A percentile compares a stretch with the other conserved stretches of the same genome.
These are phyloP conservation scores for Eudyptes chrysolophus DNA, from an alignment of 2,113 vertebrate genomes.

Conservation along the genomic window DNA sequence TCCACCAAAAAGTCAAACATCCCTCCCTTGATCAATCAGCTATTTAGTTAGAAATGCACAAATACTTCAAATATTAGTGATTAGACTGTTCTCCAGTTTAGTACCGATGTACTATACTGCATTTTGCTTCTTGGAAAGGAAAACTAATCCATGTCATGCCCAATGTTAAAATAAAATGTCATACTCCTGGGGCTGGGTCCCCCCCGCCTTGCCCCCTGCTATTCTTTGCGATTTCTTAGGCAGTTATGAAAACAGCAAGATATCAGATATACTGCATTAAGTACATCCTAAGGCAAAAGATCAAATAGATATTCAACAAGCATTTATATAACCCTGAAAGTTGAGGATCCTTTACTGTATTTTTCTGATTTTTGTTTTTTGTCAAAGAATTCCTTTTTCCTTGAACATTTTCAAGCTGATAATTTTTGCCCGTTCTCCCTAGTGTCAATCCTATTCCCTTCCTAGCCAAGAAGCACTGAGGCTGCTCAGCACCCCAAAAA, in stretches of 20 bases:
- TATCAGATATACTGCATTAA: background rate
- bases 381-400: background rate
- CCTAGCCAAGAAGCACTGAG: background rate
- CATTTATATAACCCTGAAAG: background rate
- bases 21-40: slow-evolving; percentile 19
- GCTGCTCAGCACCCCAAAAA: background rate
- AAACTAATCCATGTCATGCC: background rate
- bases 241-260: background rate
- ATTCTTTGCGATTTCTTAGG: background rate
- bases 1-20: slow-evolving; percentile 29
- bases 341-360: background rate
- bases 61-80: background rate
- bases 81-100: background rate
- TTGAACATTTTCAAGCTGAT: background rate
- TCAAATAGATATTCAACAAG: background rate
- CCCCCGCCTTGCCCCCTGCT: background rate
- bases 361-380: background rate
- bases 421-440: background rate
- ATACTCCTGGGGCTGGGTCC: background rate
- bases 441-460: background rate
- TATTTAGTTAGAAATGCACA: background rate
- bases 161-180: slow-evolving; percentile 14
- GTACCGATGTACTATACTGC: background rate
- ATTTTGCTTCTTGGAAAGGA: background rate
- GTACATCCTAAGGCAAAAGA: background rate